A percentile compares a stretch with the other conserved stretches of the same genome.
These are phyloP conservation scores for Lophura nycthemera DNA, from an alignment of 2,113 vertebrate species.

Conservation along the genomic window DNA sequence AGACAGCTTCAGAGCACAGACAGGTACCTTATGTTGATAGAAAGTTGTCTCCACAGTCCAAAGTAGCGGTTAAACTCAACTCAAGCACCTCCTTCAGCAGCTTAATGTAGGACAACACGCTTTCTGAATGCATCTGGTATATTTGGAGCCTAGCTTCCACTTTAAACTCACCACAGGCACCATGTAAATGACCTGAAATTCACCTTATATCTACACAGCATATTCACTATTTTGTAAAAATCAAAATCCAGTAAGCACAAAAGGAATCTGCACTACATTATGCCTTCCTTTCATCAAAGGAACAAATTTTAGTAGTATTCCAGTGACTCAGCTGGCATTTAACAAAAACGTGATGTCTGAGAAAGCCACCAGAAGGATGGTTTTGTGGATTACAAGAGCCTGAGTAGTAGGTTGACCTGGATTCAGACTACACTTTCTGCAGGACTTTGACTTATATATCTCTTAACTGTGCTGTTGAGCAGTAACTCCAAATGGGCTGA, in stretches of 20 bases:
- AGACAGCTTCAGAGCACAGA: background rate
- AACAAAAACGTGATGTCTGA: background rate
- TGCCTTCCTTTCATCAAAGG: background rate
- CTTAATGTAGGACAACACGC: background rate
- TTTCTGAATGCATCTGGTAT: background rate
- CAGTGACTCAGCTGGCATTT: background rate
- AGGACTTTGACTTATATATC: background rate
- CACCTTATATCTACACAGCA: background rate
- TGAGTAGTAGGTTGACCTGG: background rate
- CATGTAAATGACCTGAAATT: background rate
- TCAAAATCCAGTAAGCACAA: background rate
- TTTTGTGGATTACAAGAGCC: background rate
- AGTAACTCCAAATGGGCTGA: background rate
- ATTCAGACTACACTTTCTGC: background rate
- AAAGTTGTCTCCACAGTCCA: background rate
- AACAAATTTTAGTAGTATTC: background rate
- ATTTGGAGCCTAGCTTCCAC: background rate
- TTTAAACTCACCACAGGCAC: background rate
- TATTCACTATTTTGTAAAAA: background rate
- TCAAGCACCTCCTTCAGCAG: background rate
- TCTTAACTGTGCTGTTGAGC: background rate
- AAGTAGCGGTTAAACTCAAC: background rate
- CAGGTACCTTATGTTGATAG: background rate
- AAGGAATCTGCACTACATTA: background rate
- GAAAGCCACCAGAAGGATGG: background rate